These are phyloP conservation scores for Eucera pruinosa DNA, from an alignment of 2,888 invertebrate genomes.

Conservation along the genomic window DNA sequence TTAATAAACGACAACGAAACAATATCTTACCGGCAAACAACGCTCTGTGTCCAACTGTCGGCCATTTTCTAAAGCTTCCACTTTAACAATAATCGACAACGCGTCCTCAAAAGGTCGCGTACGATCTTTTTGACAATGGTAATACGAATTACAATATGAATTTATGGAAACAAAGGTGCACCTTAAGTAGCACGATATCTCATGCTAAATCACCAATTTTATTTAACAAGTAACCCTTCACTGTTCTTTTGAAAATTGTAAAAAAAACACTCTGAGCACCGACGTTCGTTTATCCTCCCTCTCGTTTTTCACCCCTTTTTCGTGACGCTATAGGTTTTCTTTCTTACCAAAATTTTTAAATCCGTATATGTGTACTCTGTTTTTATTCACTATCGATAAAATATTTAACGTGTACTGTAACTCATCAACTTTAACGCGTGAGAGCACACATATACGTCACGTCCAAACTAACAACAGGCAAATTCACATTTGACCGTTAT, in stretches of 20 bases:
- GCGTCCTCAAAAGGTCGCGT: slow-evolving; percentile 62
- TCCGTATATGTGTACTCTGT: slow-evolving; percentile 5
- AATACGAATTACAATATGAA: slow-evolving; percentile 10
- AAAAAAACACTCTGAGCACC: slow-evolving; percentile 35
- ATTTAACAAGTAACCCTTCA: slow-evolving; percentile 24
- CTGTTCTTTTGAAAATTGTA: slow-evolving; percentile 25
- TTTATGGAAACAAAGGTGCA: slow-evolving; percentile 18
- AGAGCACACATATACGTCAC: slow-evolving; percentile 44
- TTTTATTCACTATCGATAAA: slow-evolving; percentile 36
- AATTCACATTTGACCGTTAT: slow-evolving; percentile 53
- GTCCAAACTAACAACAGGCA: slow-evolving; percentile 41
- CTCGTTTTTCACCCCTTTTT: not conserved
- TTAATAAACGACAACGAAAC: slow-evolving; percentile 2
- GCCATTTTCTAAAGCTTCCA: slow-evolving; percentile 81
- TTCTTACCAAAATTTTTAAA: slow-evolving; percentile 20
- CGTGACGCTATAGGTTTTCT: not conserved
- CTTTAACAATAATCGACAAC: slow-evolving; percentile 73
- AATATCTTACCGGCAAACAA: slow-evolving; percentile 82
- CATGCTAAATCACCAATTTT: slow-evolving; percentile 24
- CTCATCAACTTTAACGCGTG: slow-evolving; percentile 22
- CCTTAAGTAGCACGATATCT: slow-evolving; percentile 13
- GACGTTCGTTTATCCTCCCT: slow-evolving; percentile 6
- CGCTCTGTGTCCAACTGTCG: slow-evolving; percentile 81
- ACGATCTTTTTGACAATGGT: slow-evolving; percentile 19
- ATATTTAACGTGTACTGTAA: slow-evolving; percentile 29